These are phyloP conservation scores for Platysternon megacephalum DNA, from an alignment of 2,113 vertebrate species.

Conservation along the genomic window DNA sequence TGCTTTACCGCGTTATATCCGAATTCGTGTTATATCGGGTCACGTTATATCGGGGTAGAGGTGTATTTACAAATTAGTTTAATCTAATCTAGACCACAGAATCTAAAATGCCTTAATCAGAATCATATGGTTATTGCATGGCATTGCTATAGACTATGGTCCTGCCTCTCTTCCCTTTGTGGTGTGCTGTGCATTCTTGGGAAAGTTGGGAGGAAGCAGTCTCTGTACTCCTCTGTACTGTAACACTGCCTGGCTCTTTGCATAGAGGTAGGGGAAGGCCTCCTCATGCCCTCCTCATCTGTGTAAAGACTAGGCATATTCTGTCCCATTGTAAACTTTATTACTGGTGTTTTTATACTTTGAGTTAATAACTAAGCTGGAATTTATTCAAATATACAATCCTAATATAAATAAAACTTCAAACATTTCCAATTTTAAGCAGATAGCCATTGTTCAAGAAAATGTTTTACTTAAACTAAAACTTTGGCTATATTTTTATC, in stretches of 20 bases:
- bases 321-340: not conserved
- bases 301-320: not conserved
- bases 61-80: not conserved
- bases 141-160: not conserved
- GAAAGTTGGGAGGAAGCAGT: not conserved
- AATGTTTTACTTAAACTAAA: not conserved
- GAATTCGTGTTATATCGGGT: too few species aligned
- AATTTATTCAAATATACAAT: not conserved
- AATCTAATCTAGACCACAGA: not conserved
- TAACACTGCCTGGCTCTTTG: not conserved
- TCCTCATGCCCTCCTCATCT: not conserved
- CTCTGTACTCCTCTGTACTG: not conserved
- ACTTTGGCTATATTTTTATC: accelerated
- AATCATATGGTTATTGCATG: not conserved
- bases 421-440: not conserved
- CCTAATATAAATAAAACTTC: not conserved
- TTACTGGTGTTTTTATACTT: not conserved
- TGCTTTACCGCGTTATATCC: too few species aligned
- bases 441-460: not conserved
- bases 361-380: not conserved
- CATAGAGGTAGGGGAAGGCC: not conserved
- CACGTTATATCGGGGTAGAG: too few species aligned
- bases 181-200: not conserved
- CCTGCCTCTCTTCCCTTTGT: not conserved
- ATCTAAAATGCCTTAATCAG: not conserved